Base-by-base conservation (phyloP, 1,140 invertebrate genomes). In the Lanistes nyassanus region DNA sequence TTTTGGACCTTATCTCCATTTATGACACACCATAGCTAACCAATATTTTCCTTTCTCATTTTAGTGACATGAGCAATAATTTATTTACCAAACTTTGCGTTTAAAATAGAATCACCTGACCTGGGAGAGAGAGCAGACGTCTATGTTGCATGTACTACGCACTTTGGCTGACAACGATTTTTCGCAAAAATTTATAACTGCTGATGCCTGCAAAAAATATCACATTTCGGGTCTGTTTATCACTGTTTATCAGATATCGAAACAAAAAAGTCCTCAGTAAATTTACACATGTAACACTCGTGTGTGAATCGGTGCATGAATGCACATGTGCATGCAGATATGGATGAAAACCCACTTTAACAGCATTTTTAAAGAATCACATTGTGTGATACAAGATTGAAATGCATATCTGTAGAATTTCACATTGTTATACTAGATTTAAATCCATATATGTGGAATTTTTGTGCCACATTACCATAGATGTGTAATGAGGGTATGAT, bases 191-290 rank as follows among this genome's bases (percentile, higher is more conserved):
- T 34, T 72, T 34, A 47, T 72, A 55, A 72, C 21, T 36, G 56
- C 26, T 42, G 70, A 72, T 21, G 70, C 53, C n/a, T 72, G 42
- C n/a, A 21, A 26, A 26, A 72, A 72, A 31, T 72, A 72, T 55
- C 60, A 62, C 36, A 72, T 72, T 29, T 72, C 70, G 39, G 70
- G 70, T 72, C 19, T 47, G 42, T 47, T n/a, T n/a, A n/a, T n/a
- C n/a, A n/a, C n/a, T n/a, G n/a, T n/a, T n/a, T n/a, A n/a, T n/a
- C n/a, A n/a, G n/a, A 47, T 16, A 3, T 6, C 2, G 2, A 9
- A 65, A 21, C 29, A 31, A 65, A 5, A 29, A 9, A 65, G 21
- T 31, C 29, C 6, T 36, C 21, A 9, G 37, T 3, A 36, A 2
- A 29, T 23, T 4, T 36, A 9, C 62, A 65, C 62, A 65, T 3